These are phyloP conservation scores for Drosophila silvestris DNA, from an alignment of 2,888 invertebrate genomes.

Conservation along the genomic window DNA sequence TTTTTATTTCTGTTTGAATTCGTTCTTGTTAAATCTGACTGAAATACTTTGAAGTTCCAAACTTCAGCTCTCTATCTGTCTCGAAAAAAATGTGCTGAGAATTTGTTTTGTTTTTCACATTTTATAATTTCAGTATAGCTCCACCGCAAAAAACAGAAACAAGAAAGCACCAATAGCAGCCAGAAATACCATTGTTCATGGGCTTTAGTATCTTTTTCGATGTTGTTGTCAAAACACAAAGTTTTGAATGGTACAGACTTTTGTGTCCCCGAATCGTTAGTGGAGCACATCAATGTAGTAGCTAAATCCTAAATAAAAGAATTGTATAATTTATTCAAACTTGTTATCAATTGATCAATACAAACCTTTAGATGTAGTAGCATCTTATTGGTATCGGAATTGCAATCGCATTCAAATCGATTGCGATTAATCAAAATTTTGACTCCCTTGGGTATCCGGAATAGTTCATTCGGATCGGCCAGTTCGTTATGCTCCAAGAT, in stretches of 20 bases:
- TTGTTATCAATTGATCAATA: neutral
- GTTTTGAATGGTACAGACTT: neutral
- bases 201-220: neutral
- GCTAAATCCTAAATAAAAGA: neutral
- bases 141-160: no score
- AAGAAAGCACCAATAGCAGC: no score
- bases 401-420: conserved; percentile 4
- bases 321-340: neutral
- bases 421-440: neutral
- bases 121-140: no score
- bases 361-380: neutral
- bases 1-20: no score
- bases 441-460: neutral
- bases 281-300: neutral
- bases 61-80: no score
- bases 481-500: conserved; percentile 1
- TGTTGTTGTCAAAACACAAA: neutral
- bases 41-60: no score
- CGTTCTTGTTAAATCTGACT: no score
- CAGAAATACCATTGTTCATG: no score
- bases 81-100: no score
- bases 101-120: no score
- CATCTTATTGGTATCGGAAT: neutral
- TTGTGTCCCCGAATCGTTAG: neutral
- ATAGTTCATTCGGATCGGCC: neutral